phyloP scores from a whole-genome alignment of 2,113 vertebrate genomes.

The Brevimyrus niger region DNA sequence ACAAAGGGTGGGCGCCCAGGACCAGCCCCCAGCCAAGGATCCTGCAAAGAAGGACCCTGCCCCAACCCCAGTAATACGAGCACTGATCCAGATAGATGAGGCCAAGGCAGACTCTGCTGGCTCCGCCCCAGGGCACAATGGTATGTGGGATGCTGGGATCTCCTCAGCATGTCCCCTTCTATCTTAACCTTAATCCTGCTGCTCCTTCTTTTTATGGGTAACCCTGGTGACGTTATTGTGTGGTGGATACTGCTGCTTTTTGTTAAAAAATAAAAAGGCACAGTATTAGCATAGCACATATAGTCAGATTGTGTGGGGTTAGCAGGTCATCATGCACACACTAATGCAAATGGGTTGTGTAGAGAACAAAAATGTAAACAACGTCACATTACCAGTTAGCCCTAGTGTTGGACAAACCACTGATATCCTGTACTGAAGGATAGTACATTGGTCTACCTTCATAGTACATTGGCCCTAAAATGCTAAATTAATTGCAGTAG shows the following conservation, averaged over 20 bases:
- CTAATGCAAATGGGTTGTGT: background rate
- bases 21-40: constrained; percentile 21
- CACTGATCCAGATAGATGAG: constrained; percentile 81
- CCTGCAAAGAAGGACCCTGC: constrained; percentile 50
- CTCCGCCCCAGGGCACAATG: constrained; percentile 25
- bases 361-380: background rate
- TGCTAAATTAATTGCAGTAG: background rate
- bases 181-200: background rate
- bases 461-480: background rate
- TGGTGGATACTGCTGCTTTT: background rate
- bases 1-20: constrained; percentile 41
- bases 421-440: background rate
- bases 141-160: background rate
- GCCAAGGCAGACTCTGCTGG: constrained; percentile 40
- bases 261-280: background rate
- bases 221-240: background rate
- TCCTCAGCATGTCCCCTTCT: background rate
- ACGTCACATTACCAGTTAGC: background rate
- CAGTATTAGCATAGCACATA: background rate
- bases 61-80: constrained; percentile 76
- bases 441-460: too few species aligned
- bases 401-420: background rate
- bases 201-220: background rate
- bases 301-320: background rate
- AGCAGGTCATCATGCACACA: background rate